These are phyloP conservation scores for Phalacrocorax pelagicus DNA, from an alignment of 2,113 vertebrate species.

Conservation along the genomic window DNA sequence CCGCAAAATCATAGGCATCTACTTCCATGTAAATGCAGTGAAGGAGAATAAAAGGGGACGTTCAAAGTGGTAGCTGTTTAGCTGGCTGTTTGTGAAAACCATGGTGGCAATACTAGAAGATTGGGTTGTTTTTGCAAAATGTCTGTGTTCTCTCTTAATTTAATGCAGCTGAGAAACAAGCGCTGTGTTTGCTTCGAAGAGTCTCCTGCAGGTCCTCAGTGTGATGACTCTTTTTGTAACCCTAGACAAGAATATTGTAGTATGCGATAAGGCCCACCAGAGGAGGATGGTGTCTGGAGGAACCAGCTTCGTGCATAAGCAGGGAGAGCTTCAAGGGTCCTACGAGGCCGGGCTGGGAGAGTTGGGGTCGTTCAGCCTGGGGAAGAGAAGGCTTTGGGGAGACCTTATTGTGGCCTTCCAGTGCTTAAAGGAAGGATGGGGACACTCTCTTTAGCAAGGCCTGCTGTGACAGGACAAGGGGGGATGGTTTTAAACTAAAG, in stretches of 20 bases:
- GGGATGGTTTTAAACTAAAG: too few relatives aligned
- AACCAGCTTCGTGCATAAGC: neutral
- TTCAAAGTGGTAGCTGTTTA: neutral
- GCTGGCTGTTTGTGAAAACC: neutral
- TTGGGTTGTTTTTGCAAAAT: neutral
- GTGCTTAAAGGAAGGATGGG: too few relatives aligned
- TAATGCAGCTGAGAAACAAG: neutral
- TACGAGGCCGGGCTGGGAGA: too few relatives aligned
- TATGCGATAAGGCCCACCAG: neutral
- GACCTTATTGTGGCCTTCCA: too few relatives aligned
- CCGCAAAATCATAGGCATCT: neutral
- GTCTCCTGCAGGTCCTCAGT: neutral
- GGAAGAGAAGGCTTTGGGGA: too few relatives aligned
- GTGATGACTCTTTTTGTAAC: neutral
- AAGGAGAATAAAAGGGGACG: neutral
- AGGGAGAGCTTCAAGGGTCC: neutral
- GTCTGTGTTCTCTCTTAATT: neutral
- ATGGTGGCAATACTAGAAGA: neutral
- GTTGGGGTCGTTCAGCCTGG: too few relatives aligned
- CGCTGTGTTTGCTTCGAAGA: neutral
- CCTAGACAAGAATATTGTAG: fast-evolving
- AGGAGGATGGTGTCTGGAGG: neutral
- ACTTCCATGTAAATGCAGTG: neutral
- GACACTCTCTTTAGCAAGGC: too few relatives aligned
- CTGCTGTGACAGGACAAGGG: too few relatives aligned